Percentiles rank a stretch among this genome's conserved stretches.
Evolutionary conservation across 2,888 invertebrate genomes (phyloP).

Genomic region (Psococerastis gibbosa): DNA sequence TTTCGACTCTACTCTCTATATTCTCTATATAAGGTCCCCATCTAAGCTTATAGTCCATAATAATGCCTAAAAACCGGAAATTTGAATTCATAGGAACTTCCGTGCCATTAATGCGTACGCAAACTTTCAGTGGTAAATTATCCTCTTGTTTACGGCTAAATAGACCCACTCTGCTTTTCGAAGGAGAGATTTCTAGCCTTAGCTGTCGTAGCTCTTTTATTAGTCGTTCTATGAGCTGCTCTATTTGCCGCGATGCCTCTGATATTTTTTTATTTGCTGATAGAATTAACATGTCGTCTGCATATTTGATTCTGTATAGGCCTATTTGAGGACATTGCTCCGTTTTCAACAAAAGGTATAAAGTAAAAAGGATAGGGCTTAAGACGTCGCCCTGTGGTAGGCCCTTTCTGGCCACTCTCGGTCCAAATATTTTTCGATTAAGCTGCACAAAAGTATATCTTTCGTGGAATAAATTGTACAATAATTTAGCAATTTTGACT

Average conservation of each 20-base stretch:
- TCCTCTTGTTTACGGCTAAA: constrained; percentile 4
- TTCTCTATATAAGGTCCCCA: background rate
- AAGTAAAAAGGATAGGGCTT: constrained; percentile 11
- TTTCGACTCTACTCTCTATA: background rate
- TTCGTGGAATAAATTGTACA: background rate
- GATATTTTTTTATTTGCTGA: background rate
- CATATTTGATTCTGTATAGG: constrained; percentile 11
- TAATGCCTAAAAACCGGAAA: background rate
- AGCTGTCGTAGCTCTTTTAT: background rate
- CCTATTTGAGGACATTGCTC: background rate
- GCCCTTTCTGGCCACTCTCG: background rate
- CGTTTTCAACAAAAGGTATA: constrained; percentile 2
- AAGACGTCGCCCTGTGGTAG: background rate
- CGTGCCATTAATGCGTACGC: background rate
- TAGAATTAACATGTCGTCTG: constrained; percentile 12
- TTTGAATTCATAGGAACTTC: background rate
- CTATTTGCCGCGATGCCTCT: background rate
- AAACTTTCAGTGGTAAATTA: background rate
- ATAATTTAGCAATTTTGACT: background rate
- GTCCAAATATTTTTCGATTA: constrained; percentile 6
- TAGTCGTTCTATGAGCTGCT: background rate
- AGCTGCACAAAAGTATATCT: constrained; percentile 5
- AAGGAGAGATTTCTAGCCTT: background rate
- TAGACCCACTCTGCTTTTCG: constrained; percentile 1
- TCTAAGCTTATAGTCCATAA: background rate